Conservation (phyloP, 2,797 vertebrate species). For the Lates japonicus region DNA sequence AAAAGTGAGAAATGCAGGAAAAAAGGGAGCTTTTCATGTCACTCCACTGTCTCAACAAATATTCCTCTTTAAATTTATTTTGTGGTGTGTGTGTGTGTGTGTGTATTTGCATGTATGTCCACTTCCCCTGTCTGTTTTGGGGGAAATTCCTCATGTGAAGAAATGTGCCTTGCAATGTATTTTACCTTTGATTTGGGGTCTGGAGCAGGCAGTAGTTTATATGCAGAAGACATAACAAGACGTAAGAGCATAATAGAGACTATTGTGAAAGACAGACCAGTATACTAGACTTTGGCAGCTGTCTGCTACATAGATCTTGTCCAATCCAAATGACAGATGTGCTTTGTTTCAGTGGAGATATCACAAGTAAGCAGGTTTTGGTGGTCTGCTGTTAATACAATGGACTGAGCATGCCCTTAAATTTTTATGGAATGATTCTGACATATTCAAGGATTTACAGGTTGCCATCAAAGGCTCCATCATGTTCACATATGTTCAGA, state of each 20-base stretch:
- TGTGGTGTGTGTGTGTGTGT: background rate
- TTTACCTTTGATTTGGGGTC: background rate
- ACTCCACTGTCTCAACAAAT: background rate
- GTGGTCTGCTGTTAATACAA: slow-evolving; percentile 1
- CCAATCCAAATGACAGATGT: slow-evolving; percentile 65
- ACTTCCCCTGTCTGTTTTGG: background rate
- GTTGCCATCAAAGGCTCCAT: background rate
- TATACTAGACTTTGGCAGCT: slow-evolving; percentile 57
- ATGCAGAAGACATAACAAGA: slow-evolving; percentile 48
- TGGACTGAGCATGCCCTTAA: background rate
- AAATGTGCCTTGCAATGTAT: background rate
- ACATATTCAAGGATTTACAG: background rate
- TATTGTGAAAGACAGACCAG: slow-evolving; percentile 43
- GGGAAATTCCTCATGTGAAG: slow-evolving; percentile 3
- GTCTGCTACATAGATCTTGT: slow-evolving; percentile 45
- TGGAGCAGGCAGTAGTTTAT: slow-evolving; percentile 31
- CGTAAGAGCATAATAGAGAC: slow-evolving; percentile 56
- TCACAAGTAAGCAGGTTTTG: slow-evolving; percentile 1
- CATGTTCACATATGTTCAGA: background rate
- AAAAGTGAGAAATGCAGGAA: slow-evolving; percentile 60
- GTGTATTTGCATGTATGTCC: background rate
- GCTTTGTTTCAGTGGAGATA: slow-evolving; percentile 30
- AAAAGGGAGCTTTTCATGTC: slow-evolving; percentile 15
- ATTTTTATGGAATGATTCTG: background rate
- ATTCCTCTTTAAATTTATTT: slow-evolving; percentile 2